These are phyloP conservation scores for Atethmia centrago DNA, from an alignment of 2,888 invertebrate genomes.

Conservation along the genomic window DNA sequence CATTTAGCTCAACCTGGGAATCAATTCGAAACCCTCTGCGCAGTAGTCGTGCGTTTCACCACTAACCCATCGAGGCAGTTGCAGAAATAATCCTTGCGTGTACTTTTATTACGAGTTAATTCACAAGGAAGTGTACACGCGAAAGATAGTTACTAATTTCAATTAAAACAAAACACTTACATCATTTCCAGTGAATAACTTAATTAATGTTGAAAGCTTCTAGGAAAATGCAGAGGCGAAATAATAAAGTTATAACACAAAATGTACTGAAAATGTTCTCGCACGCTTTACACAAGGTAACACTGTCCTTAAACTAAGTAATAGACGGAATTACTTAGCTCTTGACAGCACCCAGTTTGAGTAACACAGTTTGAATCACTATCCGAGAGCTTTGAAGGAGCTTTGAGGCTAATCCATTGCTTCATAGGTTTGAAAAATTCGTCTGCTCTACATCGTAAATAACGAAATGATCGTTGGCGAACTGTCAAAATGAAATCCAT, in stretches of 20 bases:
- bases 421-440: too few species aligned
- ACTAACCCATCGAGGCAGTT: too few species aligned
- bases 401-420: too few species aligned
- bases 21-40: too few species aligned
- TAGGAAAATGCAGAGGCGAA: background rate
- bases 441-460: too few species aligned
- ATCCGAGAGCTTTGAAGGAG: too few species aligned
- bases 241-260: background rate
- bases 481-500: too few species aligned
- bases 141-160: background rate
- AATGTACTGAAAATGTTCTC: constrained; percentile 10
- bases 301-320: constrained; percentile 16
- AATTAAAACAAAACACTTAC: background rate
- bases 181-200: background rate
- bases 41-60: background rate
- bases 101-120: background rate
- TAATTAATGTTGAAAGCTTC: background rate
- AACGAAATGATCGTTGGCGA: too few species aligned
- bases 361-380: too few species aligned
- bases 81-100: background rate
- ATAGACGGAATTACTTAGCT: constrained; percentile 28
- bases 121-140: too few species aligned
- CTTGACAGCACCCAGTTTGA: background rate
- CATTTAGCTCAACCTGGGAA: background rate
- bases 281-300: constrained; percentile 10